These are phyloP conservation scores for Alloscopus bannaensis DNA, from an alignment of 2,888 invertebrate species.

Conservation along the genomic window DNA sequence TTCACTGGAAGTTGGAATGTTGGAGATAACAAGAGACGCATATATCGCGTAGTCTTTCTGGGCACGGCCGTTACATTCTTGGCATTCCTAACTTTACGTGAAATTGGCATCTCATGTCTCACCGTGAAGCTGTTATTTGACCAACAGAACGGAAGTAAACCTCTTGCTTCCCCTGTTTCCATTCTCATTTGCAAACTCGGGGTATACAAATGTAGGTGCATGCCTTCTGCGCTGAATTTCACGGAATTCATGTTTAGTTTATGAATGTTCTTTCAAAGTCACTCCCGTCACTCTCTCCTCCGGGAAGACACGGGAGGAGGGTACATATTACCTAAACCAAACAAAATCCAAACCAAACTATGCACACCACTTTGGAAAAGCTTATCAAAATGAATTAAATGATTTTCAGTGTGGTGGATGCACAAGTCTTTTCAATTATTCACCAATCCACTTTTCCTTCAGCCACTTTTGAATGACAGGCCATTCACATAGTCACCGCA, in stretches of 20 bases:
- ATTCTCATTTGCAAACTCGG: no score
- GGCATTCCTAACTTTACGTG: conserved; percentile 47
- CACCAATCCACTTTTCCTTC: conserved; percentile 25
- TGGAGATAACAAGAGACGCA: conserved; percentile 2
- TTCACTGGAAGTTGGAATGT: background rate
- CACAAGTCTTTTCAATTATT: conserved; percentile 51
- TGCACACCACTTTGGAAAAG: no score
- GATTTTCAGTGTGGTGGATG: no score
- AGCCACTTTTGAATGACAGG: conserved; percentile 34
- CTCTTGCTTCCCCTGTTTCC: background rate
- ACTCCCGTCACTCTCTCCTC: background rate
- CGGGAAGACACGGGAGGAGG: no score
- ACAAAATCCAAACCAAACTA: no score
- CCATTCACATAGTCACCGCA: conserved; percentile 9
- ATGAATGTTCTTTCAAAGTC: no score
- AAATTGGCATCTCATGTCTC: conserved; percentile 45
- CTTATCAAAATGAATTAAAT: no score
- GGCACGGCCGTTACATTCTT: conserved; percentile 45
- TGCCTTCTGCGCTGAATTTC: no score
- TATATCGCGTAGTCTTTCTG: conserved; percentile 3
- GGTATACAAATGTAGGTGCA: no score
- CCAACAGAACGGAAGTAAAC: conserved; percentile 8
- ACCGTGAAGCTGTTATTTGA: conserved; percentile 4
- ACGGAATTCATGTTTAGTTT: no score
- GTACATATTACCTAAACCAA: no score